Evolutionary conservation across 2,797 vertebrate genomes (phyloP).

Genomic region (Leucoraja ocellata): DNA sequence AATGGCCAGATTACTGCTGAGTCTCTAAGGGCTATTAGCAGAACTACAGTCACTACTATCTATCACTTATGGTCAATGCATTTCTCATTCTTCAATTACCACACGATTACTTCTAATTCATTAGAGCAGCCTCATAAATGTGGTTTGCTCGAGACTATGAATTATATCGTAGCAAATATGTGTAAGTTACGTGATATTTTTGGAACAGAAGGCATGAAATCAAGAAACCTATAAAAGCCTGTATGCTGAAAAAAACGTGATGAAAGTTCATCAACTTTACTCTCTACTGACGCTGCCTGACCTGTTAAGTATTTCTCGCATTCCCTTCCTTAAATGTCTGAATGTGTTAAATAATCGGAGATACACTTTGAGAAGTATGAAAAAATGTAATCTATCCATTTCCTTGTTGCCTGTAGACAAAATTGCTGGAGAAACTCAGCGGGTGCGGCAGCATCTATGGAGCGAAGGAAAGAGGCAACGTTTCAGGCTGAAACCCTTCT

Average conservation of each 20-base stretch:
- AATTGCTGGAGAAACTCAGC: too few relatives aligned
- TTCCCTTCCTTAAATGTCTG: too few relatives aligned
- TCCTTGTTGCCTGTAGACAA: background rate
- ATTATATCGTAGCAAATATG: background rate
- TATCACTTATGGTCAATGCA: background rate
- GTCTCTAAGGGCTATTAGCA: background rate
- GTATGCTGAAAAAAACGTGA: background rate
- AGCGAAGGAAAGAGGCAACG: too few relatives aligned
- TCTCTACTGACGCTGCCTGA: too few relatives aligned
- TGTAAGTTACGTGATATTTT: too few relatives aligned
- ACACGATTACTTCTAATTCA: constrained; percentile 7
- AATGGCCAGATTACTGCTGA: background rate
- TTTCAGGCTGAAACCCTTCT: too few relatives aligned
- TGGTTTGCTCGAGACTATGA: background rate
- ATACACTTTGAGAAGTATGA: too few relatives aligned
- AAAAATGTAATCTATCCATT: too few relatives aligned
- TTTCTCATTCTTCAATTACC: constrained; percentile 5
- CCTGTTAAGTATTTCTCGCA: too few relatives aligned
- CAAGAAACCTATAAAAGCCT: background rate
- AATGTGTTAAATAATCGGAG: too few relatives aligned
- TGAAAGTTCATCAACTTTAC: too few relatives aligned
- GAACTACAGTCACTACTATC: background rate
- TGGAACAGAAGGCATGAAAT: background rate
- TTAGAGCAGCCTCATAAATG: background rate
- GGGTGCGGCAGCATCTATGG: too few relatives aligned